phyloP scores from a whole-genome alignment of 2,113 vertebrate species.

The Caretta caretta region DNA sequence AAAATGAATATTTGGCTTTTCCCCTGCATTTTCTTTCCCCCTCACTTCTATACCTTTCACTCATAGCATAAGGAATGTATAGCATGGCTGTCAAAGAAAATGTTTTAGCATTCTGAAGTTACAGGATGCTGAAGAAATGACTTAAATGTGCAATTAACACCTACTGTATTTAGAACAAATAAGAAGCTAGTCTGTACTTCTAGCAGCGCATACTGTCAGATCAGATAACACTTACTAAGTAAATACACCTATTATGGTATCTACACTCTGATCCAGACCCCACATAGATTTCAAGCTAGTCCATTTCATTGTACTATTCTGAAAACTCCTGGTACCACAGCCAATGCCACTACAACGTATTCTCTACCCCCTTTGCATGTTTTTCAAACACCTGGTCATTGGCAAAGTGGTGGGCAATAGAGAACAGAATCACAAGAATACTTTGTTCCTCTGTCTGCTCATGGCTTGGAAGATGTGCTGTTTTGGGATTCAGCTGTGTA shows the following conservation, averaged over 20 bases:
- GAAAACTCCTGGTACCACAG: slow-evolving; percentile 35
- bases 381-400: background rate
- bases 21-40: slow-evolving; percentile 40
- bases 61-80: slow-evolving; percentile 65
- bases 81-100: slow-evolving; percentile 68
- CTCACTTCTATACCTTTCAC: slow-evolving; percentile 40
- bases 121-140: slow-evolving; percentile 61
- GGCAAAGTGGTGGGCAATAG: background rate
- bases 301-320: background rate
- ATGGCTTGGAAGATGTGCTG: background rate
- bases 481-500: slow-evolving; percentile 1
- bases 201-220: slow-evolving; percentile 48
- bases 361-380: background rate
- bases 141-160: slow-evolving; percentile 73
- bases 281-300: background rate
- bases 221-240: slow-evolving; percentile 55
- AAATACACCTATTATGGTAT: background rate
- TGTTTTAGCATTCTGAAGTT: slow-evolving; percentile 66
- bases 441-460: background rate
- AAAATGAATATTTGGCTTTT: slow-evolving; percentile 29
- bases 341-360: background rate
- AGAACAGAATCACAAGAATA: background rate
- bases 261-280: background rate
- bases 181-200: slow-evolving; percentile 59
- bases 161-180: slow-evolving; percentile 74